Evolutionary conservation across 2,113 vertebrate genomes (phyloP).

Genomic region (Nerophis ophidion): DNA sequence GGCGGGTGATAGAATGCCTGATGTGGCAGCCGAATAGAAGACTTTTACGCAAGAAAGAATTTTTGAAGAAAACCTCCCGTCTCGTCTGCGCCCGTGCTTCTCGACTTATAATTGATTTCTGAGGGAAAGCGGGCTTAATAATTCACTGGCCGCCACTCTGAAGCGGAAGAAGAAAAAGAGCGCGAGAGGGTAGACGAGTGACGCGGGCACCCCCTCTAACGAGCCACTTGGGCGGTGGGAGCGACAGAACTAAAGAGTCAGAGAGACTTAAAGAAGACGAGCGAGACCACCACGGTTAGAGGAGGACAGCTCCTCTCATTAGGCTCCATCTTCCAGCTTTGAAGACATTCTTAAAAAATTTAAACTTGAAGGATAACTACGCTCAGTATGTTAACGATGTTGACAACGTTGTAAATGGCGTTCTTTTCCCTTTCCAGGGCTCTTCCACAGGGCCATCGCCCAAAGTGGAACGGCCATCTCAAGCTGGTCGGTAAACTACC

Average conservation of each 20-base stretch:
- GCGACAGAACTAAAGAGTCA: constrained; percentile 29
- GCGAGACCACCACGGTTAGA: constrained; percentile 1
- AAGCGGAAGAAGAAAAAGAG: constrained; percentile 28
- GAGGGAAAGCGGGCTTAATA: constrained; percentile 63
- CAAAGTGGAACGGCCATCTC: constrained; percentile 95
- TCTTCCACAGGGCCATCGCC: constrained; percentile 92
- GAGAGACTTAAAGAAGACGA: constrained; percentile 19
- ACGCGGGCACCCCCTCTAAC: constrained; percentile 41
- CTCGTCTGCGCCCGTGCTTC: background rate
- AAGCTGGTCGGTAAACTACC: constrained; percentile 95
- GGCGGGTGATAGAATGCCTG: constrained; percentile 1
- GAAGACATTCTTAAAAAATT: background rate
- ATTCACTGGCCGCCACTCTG: constrained; percentile 63
- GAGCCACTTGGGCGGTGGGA: constrained; percentile 53
- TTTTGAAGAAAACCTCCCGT: constrained; percentile 24
- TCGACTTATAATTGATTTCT: constrained; percentile 60
- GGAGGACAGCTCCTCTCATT: constrained; percentile 5
- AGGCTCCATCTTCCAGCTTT: constrained; percentile 8
- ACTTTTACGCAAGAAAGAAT: constrained; percentile 23
- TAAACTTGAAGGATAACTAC: background rate
- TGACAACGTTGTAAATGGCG: background rate
- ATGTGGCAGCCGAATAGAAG: background rate
- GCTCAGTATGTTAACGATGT: background rate
- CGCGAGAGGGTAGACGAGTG: constrained; percentile 22
- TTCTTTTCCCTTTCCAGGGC: constrained; percentile 59